phyloP scores from a whole-genome alignment of 1,140 invertebrate genomes.

The Belonocnema kinseyi region DNA sequence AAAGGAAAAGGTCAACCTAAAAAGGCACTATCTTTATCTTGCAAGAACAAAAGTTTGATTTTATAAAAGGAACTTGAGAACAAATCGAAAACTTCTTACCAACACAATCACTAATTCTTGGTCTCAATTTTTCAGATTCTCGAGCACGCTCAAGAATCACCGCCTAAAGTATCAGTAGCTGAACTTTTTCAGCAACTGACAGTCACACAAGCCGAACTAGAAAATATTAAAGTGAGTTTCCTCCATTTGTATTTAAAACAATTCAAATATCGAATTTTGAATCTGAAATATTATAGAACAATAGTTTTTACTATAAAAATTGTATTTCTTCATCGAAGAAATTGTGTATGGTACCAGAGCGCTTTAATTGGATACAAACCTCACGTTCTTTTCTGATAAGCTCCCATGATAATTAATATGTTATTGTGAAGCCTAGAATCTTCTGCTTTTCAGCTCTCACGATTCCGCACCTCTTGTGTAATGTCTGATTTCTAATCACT shows the following conservation, averaged over 20 bases:
- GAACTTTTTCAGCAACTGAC: conserved; percentile 87
- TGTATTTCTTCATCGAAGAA: no score
- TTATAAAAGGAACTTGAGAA: not conserved
- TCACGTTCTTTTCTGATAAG: not conserved
- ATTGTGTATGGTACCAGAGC: no score
- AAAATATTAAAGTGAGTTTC: conserved; percentile 86
- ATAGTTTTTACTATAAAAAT: not conserved
- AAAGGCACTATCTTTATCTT: not conserved
- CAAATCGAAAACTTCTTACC: not conserved
- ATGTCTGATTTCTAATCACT: conserved; percentile 11
- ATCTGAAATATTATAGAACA: not conserved
- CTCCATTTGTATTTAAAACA: not conserved
- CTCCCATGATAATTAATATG: not conserved
- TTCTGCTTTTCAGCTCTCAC: conserved; percentile 20
- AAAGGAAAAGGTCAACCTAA: conserved; percentile 27
- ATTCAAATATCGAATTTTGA: not conserved
- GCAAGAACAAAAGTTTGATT: not conserved
- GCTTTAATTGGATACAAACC: not conserved
- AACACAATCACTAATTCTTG: conserved; percentile 34
- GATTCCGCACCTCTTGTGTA: conserved; percentile 16
- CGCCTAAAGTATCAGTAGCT: conserved; percentile 83
- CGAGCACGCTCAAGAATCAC: conserved; percentile 77
- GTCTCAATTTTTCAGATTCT: conserved; percentile 75
- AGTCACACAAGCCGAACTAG: conserved; percentile 87
- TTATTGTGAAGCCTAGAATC: not conserved